These are phyloP conservation scores for Microtus ochrogaster DNA, from an alignment of 2,113 vertebrate genomes.

Conservation along the genomic window DNA sequence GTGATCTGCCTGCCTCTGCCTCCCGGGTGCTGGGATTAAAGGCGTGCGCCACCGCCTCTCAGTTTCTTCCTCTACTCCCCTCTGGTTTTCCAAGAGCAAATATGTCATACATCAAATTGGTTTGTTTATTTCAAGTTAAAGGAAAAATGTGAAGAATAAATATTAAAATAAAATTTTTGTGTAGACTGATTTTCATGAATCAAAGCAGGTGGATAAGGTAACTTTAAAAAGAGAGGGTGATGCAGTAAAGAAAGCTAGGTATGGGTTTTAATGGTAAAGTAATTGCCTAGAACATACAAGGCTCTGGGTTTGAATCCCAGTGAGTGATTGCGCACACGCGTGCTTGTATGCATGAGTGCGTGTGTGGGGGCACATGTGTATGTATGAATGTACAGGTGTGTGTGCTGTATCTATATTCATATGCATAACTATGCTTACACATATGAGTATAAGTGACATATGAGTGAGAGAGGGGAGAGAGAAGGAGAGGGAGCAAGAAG, in stretches of 20 bases:
- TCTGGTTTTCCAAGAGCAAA: neutral
- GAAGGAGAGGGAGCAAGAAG: too few relatives aligned
- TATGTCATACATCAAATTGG: neutral
- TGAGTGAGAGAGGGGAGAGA: too few relatives aligned
- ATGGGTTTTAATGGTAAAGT: neutral
- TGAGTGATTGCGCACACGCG: too few relatives aligned
- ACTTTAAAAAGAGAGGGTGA: neutral
- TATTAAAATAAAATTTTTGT: neutral
- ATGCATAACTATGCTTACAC: neutral
- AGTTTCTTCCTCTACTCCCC: too few relatives aligned
- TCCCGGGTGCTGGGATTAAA: too few relatives aligned
- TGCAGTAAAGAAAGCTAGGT: neutral
- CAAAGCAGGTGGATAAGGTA: neutral
- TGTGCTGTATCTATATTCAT: neutral
- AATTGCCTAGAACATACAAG: neutral
- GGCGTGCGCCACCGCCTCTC: too few relatives aligned
- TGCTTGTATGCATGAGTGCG: neutral
- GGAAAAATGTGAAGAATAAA: neutral
- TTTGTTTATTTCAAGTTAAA: neutral
- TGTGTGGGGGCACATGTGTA: neutral
- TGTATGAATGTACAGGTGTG: neutral
- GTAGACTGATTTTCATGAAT: neutral
- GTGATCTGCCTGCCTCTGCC: too few relatives aligned
- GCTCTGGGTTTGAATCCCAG: neutral
- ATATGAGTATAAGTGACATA: too few relatives aligned